Evolutionary conservation across 2,888 invertebrate species (phyloP).

Genomic region (Pristionchus mayeri): DNA sequence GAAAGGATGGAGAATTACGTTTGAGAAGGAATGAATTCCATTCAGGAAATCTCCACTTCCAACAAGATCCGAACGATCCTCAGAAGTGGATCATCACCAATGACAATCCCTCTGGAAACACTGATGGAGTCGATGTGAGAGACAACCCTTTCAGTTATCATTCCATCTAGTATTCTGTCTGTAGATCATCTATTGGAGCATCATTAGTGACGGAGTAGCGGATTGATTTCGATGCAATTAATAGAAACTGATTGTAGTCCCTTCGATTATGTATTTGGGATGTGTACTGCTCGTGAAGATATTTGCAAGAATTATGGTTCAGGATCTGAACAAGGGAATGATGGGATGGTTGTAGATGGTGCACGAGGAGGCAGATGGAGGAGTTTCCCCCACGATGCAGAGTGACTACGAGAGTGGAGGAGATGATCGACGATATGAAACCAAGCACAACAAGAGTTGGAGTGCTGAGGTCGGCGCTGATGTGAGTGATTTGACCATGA

Average conservation of each 20-base stretch:
- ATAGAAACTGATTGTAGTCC: too few relatives aligned
- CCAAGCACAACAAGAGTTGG: constrained; percentile 45
- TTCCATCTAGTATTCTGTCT: not conserved
- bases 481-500: not conserved
- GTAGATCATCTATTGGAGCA: too few relatives aligned
- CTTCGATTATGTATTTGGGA: too few relatives aligned
- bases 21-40: not conserved
- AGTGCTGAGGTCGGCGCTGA: constrained; percentile 44
- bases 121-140: constrained; percentile 49
- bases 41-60: constrained; percentile 82
- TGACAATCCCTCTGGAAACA: constrained; percentile 55
- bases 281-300: not conserved
- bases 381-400: not conserved
- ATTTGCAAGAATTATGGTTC: not conserved
- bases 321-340: not conserved
- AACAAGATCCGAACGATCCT: constrained; percentile 88
- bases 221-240: too few relatives aligned
- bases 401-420: constrained; percentile 48
- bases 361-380: constrained; percentile 46
- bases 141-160: too few relatives aligned
- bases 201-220: too few relatives aligned
- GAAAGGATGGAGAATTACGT: not conserved
- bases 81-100: constrained; percentile 83
- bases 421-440: constrained; percentile 26
- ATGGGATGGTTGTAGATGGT: constrained; percentile 20